Evolutionary conservation across 2,797 vertebrate genomes (phyloP).

Genomic region (Hoplostethus mediterraneus): DNA sequence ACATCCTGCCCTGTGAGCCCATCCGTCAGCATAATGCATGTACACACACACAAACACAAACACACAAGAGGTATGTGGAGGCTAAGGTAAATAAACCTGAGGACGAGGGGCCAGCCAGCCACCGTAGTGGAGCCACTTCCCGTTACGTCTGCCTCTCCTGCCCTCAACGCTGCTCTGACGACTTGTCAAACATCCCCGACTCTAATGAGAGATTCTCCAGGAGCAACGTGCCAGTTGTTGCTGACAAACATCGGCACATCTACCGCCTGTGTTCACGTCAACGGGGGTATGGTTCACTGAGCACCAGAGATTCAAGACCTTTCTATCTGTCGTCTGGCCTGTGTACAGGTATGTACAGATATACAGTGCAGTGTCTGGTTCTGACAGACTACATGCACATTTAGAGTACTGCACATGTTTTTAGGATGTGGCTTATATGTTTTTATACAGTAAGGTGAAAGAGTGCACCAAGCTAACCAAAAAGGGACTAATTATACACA

Average conservation of each 20-base stretch:
- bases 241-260: slow-evolving; percentile 33
- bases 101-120: slow-evolving; percentile 24
- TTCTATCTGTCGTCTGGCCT: slow-evolving; percentile 21
- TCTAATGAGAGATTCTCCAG: slow-evolving; percentile 47
- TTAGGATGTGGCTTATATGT: background rate
- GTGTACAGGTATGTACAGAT: slow-evolving; percentile 2
- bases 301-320: slow-evolving; percentile 6
- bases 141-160: slow-evolving; percentile 38
- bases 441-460: slow-evolving; percentile 3
- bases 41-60: slow-evolving; percentile 8
- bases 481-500: slow-evolving; percentile 19
- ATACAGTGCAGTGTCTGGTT: slow-evolving; percentile 20
- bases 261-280: slow-evolving; percentile 20
- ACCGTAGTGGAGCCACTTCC: slow-evolving; percentile 25
- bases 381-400: slow-evolving; percentile 1
- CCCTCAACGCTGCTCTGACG: slow-evolving; percentile 30
- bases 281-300: slow-evolving; percentile 25
- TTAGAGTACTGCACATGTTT: background rate
- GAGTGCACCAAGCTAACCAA: slow-evolving; percentile 11
- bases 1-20: slow-evolving; percentile 71
- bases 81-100: slow-evolving; percentile 52
- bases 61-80: slow-evolving; percentile 13
- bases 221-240: slow-evolving; percentile 24
- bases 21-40: slow-evolving; percentile 41
- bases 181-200: slow-evolving; percentile 49